These are phyloP conservation scores for Atherinosoma microstoma DNA, from an alignment of 2,797 vertebrate genomes.

Conservation along the genomic window DNA sequence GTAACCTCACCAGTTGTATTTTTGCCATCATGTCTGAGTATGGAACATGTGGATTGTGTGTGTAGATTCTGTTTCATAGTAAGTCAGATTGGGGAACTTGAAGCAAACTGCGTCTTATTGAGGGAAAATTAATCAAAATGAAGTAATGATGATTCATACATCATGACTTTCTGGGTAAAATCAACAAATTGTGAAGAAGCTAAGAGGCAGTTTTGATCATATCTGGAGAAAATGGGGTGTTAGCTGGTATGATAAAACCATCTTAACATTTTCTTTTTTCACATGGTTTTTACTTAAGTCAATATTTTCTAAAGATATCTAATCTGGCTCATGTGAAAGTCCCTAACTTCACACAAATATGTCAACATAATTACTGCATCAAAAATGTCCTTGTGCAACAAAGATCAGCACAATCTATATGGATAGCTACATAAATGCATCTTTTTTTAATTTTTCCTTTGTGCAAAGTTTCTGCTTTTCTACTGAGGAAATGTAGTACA, in stretches of 20 bases:
- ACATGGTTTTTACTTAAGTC: no score
- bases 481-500: no score
- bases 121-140: not conserved
- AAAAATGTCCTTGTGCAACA: not conserved
- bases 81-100: not conserved
- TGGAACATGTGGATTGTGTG: not conserved
- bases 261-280: not conserved
- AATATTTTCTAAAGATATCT: no score
- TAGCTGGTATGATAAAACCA: not conserved
- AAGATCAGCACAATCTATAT: not conserved
- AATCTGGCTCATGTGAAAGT: not conserved
- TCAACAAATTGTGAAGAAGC: not conserved
- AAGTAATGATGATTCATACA: not conserved
- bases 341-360: not conserved
- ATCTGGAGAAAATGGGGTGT: not conserved
- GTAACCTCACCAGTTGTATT: not conserved
- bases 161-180: not conserved
- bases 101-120: not conserved
- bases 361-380: not conserved
- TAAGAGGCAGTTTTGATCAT: not conserved
- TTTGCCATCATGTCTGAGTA: not conserved
- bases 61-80: not conserved
- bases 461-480: slow-evolving; percentile 5
- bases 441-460: slow-evolving; percentile 5
- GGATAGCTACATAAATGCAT: not conserved